Evolutionary conservation across 2,797 vertebrate species (phyloP).

Genomic region (Cygnus olor): DNA sequence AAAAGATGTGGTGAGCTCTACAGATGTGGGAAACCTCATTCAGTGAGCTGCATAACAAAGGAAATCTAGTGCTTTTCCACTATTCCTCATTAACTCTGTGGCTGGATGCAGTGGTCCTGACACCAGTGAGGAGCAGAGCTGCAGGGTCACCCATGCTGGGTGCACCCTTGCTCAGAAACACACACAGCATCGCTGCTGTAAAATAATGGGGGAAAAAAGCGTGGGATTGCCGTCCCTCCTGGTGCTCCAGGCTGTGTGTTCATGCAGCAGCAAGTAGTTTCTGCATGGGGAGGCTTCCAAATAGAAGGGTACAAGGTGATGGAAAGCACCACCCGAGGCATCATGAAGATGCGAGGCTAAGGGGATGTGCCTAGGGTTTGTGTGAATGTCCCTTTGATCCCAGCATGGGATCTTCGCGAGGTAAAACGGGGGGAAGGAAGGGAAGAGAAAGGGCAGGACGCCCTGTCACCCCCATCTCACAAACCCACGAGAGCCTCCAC

Average conservation of each 20-base stretch:
- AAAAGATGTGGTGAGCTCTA: slow-evolving; percentile 70
- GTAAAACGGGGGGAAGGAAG: neutral
- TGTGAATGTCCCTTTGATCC: neutral
- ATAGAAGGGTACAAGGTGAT: neutral
- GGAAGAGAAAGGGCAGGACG: neutral
- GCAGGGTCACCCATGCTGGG: neutral
- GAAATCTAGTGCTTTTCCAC: slow-evolving; percentile 47
- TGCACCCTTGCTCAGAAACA: neutral
- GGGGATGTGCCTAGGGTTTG: neutral
- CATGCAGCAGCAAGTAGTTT: neutral
- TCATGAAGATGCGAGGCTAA: neutral
- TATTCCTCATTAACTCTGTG: slow-evolving; percentile 37
- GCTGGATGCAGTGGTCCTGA: neutral
- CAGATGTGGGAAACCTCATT: slow-evolving; percentile 69
- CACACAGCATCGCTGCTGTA: neutral
- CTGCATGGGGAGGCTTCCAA: neutral
- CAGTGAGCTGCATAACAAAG: slow-evolving; percentile 65
- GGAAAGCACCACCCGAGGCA: neutral
- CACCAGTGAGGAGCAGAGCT: slow-evolving; percentile 7
- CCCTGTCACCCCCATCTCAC: neutral
- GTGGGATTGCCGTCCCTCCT: neutral
- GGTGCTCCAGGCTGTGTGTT: neutral
- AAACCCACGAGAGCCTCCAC: neutral
- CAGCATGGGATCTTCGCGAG: neutral
- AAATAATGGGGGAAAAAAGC: neutral